phyloP scores from a whole-genome alignment of 2,888 invertebrate species.

The Thereva nobilitata region DNA sequence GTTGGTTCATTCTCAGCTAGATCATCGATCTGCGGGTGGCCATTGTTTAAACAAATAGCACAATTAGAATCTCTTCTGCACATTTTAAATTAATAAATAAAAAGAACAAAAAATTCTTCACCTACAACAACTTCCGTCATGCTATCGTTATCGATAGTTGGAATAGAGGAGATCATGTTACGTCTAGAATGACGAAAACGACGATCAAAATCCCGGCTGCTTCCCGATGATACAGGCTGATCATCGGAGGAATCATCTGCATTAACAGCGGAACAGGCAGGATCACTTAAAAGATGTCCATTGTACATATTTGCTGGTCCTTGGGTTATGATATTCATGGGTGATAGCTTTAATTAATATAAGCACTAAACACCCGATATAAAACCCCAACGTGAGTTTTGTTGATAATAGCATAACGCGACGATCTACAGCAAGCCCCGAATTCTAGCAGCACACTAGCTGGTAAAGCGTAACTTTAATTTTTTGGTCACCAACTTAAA shows the following conservation, averaged over 20 bases:
- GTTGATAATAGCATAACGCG: no score
- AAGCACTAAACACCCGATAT: no score
- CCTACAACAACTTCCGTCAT: slow-evolving; percentile 41
- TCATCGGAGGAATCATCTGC: slow-evolving; percentile 10
- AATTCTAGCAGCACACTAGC: no score
- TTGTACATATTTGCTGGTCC: slow-evolving; percentile 17
- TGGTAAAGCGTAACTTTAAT: no score
- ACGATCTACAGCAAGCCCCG: no score
- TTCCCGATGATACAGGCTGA: slow-evolving; percentile 3
- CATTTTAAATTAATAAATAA: background rate
- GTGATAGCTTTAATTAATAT: no score
- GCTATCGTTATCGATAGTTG: slow-evolving; percentile 32
- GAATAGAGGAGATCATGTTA: slow-evolving; percentile 1
- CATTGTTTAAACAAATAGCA: background rate
- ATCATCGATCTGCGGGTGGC: slow-evolving; percentile 65
- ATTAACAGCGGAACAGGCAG: slow-evolving; percentile 8
- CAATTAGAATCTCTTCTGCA: background rate
- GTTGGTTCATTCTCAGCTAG: slow-evolving; percentile 74
- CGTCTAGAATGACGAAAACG: background rate
- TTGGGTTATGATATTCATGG: no score
- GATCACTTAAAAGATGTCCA: slow-evolving; percentile 14
- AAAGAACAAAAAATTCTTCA: slow-evolving; percentile 6
- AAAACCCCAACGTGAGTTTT: no score
- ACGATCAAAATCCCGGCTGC: background rate
- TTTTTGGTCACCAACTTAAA: no score